Percentiles rank a stretch among this genome's conserved stretches.
Evolutionary conservation across 2,113 vertebrate species (phyloP).

Genomic region (Tor tambroides): DNA sequence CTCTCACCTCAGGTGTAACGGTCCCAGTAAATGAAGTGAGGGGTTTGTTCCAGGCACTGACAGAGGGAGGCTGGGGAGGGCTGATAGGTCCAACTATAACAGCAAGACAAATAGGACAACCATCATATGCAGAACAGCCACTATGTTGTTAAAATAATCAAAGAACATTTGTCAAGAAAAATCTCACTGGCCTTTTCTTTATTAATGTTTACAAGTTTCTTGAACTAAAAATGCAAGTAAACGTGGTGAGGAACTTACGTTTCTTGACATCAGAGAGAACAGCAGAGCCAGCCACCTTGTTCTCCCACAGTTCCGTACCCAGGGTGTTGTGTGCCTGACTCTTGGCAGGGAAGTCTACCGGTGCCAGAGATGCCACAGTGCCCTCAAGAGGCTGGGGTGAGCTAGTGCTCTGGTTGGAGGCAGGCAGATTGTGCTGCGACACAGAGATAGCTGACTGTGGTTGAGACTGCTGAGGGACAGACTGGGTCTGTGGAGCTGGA

Average conservation of each 20-base stretch:
- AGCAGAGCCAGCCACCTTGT: conserved; percentile 83
- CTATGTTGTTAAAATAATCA: background rate
- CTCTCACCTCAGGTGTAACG: conserved; percentile 84
- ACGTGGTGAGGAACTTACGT: conserved; percentile 74
- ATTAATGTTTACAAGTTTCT: background rate
- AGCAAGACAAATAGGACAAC: background rate
- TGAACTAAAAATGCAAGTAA: background rate
- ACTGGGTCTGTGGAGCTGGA: conserved; percentile 54
- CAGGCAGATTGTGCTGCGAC: conserved; percentile 67
- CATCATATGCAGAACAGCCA: background rate
- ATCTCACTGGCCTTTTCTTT: background rate
- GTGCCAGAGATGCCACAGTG: conserved; percentile 65
- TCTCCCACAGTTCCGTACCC: conserved; percentile 93
- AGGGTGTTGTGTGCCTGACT: conserved; percentile 81
- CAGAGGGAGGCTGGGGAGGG: conserved; percentile 94
- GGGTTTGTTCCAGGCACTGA: conserved; percentile 99
- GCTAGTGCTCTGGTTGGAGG: conserved; percentile 64
- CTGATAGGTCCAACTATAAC: conserved; percentile 93
- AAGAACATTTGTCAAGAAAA: background rate
- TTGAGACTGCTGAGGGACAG: conserved; percentile 47
- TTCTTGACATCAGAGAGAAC: conserved; percentile 92
- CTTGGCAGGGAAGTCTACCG: conserved; percentile 80
- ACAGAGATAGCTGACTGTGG: conserved; percentile 64
- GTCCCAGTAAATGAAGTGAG: conserved; percentile 92
- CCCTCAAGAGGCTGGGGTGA: conserved; percentile 71